Base-by-base conservation (phyloP, 1,140 invertebrate genomes). In the Liolophura sinensis region DNA sequence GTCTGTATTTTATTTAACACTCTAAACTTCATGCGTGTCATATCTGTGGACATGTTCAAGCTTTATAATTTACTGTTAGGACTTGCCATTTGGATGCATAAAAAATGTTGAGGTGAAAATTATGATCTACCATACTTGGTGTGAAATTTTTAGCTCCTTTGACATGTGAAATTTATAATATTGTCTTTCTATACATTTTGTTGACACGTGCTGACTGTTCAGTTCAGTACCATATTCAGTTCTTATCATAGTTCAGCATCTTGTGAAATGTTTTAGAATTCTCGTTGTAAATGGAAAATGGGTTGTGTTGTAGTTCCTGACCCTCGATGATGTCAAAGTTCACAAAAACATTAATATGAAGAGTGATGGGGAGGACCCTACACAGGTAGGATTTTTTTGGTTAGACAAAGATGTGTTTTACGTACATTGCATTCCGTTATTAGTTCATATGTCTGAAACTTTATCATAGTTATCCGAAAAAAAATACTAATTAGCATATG, bases 281-380 rank as follows among this genome's bases (percentile, higher is more conserved):
- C 18, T 20, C 18, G 7, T 7, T 58, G 4, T 58, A 58, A 58
- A 24, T 7, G 27, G 6, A 24, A 58, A 58, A 24, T 7, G 27
- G 6, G 27, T 67, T 65, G n/a, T 64, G 20, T 70, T 72, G 16
- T 69, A 83, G 75, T 83, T 81, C 62, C 71, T 83, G 5, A 70
- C 69, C 24, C 60, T 83, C 56, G 81, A 83, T 74, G 80, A 83
- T 61, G 71, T 81, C 25, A 60, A 66, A 22, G 71, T 73, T 54
- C 62, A 66, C 24, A 75, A 75, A 16, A 75, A 77, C 52, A 72
- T 74, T 18, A 57, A 72, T 47, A 18, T 77, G 52, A 78, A 77
- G 52, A 71, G 75, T 49, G 72, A 74, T 58, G 68, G 61, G 18
- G 63, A 70, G 22, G 60, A 61, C 16, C 4, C 22, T 1, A 27